phyloP scores from a whole-genome alignment of 2,888 invertebrate species.

The Leptopilina syphax region DNA sequence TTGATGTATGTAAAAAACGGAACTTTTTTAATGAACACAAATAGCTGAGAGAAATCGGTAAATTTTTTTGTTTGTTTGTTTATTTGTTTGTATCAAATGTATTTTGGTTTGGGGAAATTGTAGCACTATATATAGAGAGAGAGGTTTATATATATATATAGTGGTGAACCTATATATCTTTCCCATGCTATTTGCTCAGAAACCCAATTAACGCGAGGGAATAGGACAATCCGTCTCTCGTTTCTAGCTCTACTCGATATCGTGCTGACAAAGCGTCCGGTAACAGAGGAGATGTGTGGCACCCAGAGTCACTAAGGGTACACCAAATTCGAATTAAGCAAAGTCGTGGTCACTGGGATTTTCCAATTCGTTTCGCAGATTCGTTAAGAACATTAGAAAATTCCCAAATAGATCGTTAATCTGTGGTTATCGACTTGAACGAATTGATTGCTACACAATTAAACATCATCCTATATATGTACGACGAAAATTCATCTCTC shows the following conservation, averaged over 20 bases:
- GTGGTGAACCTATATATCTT: conserved; percentile 26
- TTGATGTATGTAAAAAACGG: conserved; percentile 1
- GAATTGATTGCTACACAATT: background rate
- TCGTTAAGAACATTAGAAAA: conserved; percentile 1
- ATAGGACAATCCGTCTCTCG: conserved; percentile 51
- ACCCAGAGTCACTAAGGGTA: conserved; percentile 29
- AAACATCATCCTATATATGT: background rate
- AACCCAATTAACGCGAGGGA: conserved; percentile 55
- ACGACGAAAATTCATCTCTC: background rate
- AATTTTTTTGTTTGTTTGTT: conserved; percentile 9
- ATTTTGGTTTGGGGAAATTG: conserved; percentile 2
- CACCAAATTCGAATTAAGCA: conserved; percentile 35
- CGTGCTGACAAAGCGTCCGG: conserved; percentile 52
- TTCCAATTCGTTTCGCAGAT: conserved; percentile 29
- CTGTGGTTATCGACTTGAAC: background rate
- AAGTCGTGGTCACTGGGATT: conserved; percentile 31
- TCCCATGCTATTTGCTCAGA: conserved; percentile 53
- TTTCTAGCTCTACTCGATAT: conserved; percentile 48
- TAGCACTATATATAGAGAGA: background rate
- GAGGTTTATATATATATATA: no score
- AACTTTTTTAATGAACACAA: background rate
- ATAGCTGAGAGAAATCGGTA: background rate
- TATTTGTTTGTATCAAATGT: conserved; percentile 19
- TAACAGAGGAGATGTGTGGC: conserved; percentile 43
- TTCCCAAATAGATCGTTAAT: conserved; percentile 2